Percentiles rank a stretch among this genome's conserved stretches.
These are phyloP conservation scores for Heterotilapia buettikoferi DNA, from an alignment of 2,113 vertebrate species.

Conservation along the genomic window DNA sequence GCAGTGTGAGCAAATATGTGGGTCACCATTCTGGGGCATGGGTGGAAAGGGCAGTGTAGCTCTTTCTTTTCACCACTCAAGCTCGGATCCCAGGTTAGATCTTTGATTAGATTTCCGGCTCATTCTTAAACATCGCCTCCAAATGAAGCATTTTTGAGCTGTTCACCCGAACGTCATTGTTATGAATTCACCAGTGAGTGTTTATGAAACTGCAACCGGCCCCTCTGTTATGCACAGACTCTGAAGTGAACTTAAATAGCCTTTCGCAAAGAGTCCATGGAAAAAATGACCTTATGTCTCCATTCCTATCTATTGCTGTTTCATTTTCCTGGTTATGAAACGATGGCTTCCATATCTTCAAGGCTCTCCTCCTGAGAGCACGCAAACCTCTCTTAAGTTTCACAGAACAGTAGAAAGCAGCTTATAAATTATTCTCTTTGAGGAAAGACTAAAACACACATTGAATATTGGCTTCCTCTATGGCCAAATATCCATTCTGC, in stretches of 20 bases:
- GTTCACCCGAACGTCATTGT: neutral
- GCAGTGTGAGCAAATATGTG: slow-evolving; percentile 61
- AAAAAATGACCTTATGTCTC: slow-evolving; percentile 63
- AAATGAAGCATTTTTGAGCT: neutral
- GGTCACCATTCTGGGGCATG: slow-evolving; percentile 64
- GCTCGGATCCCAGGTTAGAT: slow-evolving; percentile 8
- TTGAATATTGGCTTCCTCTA: neutral
- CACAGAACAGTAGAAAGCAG: neutral
- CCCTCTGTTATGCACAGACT: slow-evolving; percentile 4
- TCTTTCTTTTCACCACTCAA: slow-evolving; percentile 20
- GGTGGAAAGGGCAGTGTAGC: slow-evolving; percentile 55
- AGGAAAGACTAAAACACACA: neutral
- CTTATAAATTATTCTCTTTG: neutral
- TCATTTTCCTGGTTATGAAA: slow-evolving; percentile 59
- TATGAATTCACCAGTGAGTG: neutral
- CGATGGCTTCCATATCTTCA: slow-evolving; percentile 3
- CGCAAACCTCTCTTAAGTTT: neutral
- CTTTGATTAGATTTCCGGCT: slow-evolving; percentile 23
- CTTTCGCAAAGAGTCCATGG: slow-evolving; percentile 32
- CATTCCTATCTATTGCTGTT: slow-evolving; percentile 56
- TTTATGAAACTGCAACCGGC: slow-evolving; percentile 1
- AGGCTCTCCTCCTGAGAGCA: slow-evolving; percentile 5
- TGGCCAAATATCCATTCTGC: neutral
- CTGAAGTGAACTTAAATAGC: slow-evolving; percentile 33
- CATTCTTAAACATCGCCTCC: neutral